Evolutionary conservation across 1,140 invertebrate genomes (phyloP).

Genomic region (Catajapyx aquilonaris): DNA sequence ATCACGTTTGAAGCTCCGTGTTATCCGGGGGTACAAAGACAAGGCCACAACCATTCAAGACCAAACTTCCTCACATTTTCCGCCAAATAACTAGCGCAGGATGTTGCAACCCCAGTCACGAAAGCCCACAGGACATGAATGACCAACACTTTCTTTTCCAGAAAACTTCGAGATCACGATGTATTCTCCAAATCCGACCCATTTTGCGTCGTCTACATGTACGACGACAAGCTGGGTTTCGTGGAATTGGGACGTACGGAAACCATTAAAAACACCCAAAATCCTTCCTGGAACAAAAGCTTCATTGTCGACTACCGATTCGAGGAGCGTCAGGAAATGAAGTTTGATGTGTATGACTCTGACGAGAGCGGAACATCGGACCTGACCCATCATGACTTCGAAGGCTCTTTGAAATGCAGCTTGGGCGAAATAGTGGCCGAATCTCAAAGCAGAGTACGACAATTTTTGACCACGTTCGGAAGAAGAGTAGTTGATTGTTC

Average conservation of each 20-base stretch:
- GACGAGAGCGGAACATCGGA: constrained; percentile 11
- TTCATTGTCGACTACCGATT: constrained; percentile 29
- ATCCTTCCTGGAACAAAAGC: constrained; percentile 29
- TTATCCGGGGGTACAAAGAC: too few relatives aligned
- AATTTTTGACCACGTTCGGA: background rate
- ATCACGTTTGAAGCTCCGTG: too few relatives aligned
- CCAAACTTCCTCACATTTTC: too few relatives aligned
- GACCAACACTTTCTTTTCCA: too few relatives aligned
- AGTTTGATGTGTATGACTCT: constrained; percentile 19
- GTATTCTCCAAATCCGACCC: constrained; percentile 7
- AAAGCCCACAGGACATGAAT: too few relatives aligned
- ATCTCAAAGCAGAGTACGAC: constrained; percentile 13
- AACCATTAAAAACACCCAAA: constrained; percentile 27
- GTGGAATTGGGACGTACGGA: constrained; percentile 27
- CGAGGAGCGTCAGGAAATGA: constrained; percentile 23
- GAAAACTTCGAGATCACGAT: background rate
- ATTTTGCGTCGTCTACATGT: constrained; percentile 11
- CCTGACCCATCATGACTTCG: constrained; percentile 23
- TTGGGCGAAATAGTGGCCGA: constrained; percentile 28
- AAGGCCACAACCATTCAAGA: too few relatives aligned
- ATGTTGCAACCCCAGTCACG: too few relatives aligned
- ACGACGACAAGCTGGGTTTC: constrained; percentile 7
- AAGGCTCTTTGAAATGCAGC: constrained; percentile 26
- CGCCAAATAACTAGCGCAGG: too few relatives aligned
- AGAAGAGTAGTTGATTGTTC: background rate